Evolutionary conservation across 92 coral and sea anemone species (phyloP).

Genomic region (Phymanthus crucifer): DNA sequence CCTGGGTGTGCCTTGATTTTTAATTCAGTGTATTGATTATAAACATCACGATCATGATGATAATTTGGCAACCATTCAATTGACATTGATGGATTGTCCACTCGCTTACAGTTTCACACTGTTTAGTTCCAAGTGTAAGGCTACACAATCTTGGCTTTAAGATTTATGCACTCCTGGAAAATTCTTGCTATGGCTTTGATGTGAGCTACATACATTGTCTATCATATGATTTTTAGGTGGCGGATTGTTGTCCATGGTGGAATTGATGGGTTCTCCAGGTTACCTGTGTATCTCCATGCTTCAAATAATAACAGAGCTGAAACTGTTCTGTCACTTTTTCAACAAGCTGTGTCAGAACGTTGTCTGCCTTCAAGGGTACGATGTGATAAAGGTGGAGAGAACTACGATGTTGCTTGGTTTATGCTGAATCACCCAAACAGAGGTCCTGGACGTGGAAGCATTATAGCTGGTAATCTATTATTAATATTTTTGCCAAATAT

Average conservation of each 20-base stretch:
- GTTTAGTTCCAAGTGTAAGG: no score
- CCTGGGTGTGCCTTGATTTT: no score
- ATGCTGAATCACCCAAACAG: constrained; percentile 19
- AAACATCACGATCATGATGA: no score
- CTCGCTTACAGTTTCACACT: no score
- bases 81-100: no score
- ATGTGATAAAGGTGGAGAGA: constrained; percentile 11
- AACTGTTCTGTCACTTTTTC: neutral
- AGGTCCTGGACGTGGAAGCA: constrained; percentile 5
- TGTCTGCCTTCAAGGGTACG: constrained; percentile 4
- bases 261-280: constrained; percentile 1
- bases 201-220: no score
- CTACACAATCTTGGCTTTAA: no score
- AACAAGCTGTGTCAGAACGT: neutral
- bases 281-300: constrained; percentile 6
- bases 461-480: constrained; percentile 17
- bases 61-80: no score
- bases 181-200: no score
- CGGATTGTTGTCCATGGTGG: constrained; percentile 10
- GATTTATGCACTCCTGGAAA: no score
- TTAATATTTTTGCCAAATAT: no score
- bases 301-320: constrained; percentile 1
- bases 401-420: constrained; percentile 11
- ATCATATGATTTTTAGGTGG: neutral
- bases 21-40: no score